Conservation (phyloP, 2,888 invertebrate genomes). For the Dynastes maya region DNA sequence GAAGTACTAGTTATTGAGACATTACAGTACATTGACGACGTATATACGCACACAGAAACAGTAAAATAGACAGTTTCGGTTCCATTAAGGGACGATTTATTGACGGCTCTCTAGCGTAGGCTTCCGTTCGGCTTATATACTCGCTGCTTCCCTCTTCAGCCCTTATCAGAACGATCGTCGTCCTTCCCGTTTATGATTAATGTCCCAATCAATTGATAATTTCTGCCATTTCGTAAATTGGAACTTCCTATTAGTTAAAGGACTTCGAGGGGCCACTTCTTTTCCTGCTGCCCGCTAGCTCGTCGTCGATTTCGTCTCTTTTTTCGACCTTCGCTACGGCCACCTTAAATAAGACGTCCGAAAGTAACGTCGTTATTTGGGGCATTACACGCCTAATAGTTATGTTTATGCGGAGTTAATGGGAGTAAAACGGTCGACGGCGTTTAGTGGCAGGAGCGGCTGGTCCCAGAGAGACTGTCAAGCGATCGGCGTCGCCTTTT, state of each 20-base stretch:
- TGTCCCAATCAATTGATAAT: conserved; percentile 48
- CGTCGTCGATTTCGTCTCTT: conserved; percentile 20
- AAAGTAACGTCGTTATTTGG: conserved; percentile 34
- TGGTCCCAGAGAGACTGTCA: conserved; percentile 61
- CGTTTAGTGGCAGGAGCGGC: conserved; percentile 58
- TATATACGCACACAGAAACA: conserved; percentile 16
- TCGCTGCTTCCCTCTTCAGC: conserved; percentile 12
- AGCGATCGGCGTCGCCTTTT: conserved; percentile 60
- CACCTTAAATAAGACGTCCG: conserved; percentile 34
- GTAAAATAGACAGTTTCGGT: conserved; percentile 42
- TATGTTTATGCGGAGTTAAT: conserved; percentile 56
- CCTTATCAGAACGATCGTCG: conserved; percentile 40
- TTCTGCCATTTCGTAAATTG: conserved; percentile 47
- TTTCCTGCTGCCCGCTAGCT: conserved; percentile 13
- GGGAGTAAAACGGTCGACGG: conserved; percentile 47
- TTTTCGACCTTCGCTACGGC: conserved; percentile 12
- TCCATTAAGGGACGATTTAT: conserved; percentile 46
- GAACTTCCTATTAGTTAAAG: conserved; percentile 47
- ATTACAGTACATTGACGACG: not conserved
- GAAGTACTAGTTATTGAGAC: conserved; percentile 25
- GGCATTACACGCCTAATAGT: conserved; percentile 38
- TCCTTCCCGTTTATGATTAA: conserved; percentile 45
- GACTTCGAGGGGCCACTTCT: conserved; percentile 36
- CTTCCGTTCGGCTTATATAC: conserved; percentile 24
- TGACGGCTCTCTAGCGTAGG: conserved; percentile 35